Evolutionary conservation across 2,797 vertebrate species (phyloP).

Genomic region (Saxicola maurus): DNA sequence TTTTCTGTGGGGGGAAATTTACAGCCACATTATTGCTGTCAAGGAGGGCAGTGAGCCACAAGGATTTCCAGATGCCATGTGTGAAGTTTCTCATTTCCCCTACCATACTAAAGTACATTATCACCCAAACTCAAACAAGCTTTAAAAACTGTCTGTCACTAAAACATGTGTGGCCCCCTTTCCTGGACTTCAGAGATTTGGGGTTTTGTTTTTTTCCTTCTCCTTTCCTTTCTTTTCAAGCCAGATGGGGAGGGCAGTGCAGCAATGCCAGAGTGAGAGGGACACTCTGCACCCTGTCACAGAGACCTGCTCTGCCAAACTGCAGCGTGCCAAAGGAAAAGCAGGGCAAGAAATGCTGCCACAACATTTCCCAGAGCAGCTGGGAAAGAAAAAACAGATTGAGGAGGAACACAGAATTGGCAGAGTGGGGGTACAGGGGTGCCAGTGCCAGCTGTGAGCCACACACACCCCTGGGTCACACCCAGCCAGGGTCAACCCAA

Average conservation of each 20-base stretch:
- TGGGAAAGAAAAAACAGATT: neutral
- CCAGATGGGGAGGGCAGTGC: neutral
- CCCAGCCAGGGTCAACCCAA: neutral
- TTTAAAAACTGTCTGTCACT: slow-evolving; percentile 53
- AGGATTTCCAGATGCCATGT: slow-evolving; percentile 63
- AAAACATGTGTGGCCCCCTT: slow-evolving; percentile 38
- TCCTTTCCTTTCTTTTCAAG: neutral
- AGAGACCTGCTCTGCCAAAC: neutral
- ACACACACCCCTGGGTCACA: neutral
- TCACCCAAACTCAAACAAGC: slow-evolving; percentile 50
- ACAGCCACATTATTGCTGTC: slow-evolving; percentile 55
- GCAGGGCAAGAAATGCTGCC: neutral
- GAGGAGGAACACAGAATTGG: neutral
- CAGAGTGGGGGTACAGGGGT: neutral
- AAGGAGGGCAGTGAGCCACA: slow-evolving; percentile 51
- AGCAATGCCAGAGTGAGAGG: neutral
- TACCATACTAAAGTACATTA: slow-evolving; percentile 54
- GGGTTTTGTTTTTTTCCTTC: neutral
- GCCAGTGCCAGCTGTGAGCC: neutral
- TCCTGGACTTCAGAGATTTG: neutral
- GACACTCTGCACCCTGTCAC: neutral
- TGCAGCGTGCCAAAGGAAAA: neutral
- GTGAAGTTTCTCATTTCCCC: slow-evolving; percentile 65
- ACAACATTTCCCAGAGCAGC: neutral
- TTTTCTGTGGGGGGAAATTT: slow-evolving; percentile 62